Base-by-base conservation (phyloP, 2,797 vertebrate genomes). In the Typhlichthys subterraneus region DNA sequence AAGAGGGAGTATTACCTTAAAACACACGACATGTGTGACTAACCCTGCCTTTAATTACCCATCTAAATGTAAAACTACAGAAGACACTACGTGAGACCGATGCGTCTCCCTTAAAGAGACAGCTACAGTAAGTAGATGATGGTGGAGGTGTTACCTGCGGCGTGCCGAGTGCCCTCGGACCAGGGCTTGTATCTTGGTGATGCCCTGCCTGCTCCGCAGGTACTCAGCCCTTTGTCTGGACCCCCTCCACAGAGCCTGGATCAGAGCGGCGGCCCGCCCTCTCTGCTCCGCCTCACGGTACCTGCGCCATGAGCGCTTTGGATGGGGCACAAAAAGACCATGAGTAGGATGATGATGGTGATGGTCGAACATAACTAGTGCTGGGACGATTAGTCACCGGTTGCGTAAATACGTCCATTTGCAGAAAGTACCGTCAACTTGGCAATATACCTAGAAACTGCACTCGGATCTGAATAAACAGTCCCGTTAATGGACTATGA, bases 211-310 rank as follows among this genome's bases (percentile, higher is more conserved):
- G 69, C 76, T 87, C 13, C 79, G 87, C 13, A 12, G 75, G 79
- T 90, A 95, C 45, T 79, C 75, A 0, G 17, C 73, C 19, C 90
- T 87, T 58, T 93, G 92, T 10, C 15, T 70, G 83, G 90, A 90
- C 0, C 95, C 92, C 54, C 94, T 87, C 97, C 96, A 99, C 0
- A 67, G 53, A 0, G 95, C 89, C 89, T 99, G 97, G 66, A 99
- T 95, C 33, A 89, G n/a, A 62, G 74, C 79, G 9, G 90, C 15
- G 0, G 96, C 96, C 0, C 80, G 91, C 1, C 73, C 85, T 0
- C 70, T 87, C 67, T 81, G 91, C 54, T 87, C 70, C 10, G 92
- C 86, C 63, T 87, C 81, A 3, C 57, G 69, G 67, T 89, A 93
- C 51, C 85, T 85, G 1, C 92, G 92, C 96, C 97, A 99, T 42